Evolutionary conservation across 2,797 vertebrate species (phyloP).

Genomic region (Sylvilagus floridanus): DNA sequence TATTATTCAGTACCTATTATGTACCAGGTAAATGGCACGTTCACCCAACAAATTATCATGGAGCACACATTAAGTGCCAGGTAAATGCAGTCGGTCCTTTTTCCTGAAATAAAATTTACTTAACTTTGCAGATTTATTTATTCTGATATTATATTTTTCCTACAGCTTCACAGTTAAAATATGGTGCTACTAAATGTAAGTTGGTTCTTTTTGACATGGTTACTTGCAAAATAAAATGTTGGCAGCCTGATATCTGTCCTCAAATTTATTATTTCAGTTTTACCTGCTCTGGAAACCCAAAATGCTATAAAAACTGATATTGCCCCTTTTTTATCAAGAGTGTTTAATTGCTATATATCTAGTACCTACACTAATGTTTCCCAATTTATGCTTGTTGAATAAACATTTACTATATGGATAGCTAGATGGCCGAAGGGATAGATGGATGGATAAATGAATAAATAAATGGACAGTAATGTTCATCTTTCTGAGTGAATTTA

Average conservation of each 20-base stretch:
- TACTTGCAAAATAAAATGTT: constrained; percentile 43
- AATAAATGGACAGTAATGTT: not conserved
- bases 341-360: not conserved
- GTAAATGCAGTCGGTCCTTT: not conserved
- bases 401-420: not conserved
- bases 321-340: not conserved
- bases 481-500: not conserved
- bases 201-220: not conserved
- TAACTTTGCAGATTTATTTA: not conserved
- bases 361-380: not conserved
- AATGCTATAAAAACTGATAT: not conserved
- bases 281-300: not conserved
- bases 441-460: not conserved
- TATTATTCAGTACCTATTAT: not conserved
- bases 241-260: not conserved
- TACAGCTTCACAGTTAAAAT: constrained; percentile 12
- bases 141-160: constrained; percentile 13
- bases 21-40: not conserved
- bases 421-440: not conserved
- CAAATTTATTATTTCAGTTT: not conserved
- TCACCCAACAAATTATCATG: not conserved
- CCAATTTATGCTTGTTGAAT: not conserved
- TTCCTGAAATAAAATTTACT: not conserved
- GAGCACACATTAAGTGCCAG: not conserved
- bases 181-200: not conserved